These are phyloP conservation scores for Arrhopalites spinosus DNA, from an alignment of 2,888 invertebrate genomes.

Conservation along the genomic window DNA sequence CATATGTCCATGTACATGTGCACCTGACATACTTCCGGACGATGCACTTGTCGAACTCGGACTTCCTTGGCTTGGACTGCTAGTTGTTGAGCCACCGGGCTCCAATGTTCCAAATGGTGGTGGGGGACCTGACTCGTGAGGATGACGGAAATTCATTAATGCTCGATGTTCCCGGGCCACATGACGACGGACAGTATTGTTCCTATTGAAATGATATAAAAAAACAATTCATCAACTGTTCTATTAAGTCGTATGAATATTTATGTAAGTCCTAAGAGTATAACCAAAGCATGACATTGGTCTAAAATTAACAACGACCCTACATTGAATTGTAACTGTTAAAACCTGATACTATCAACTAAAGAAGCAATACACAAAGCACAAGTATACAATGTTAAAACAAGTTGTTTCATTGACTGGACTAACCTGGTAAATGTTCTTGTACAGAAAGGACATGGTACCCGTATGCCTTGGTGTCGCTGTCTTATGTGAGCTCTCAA, in stretches of 20 bases:
- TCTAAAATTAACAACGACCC: no score
- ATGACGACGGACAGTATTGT: constrained; percentile 88
- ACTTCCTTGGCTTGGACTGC: constrained; percentile 56
- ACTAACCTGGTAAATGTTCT: constrained; percentile 78
- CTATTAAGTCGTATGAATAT: no score
- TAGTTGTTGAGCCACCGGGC: constrained; percentile 51
- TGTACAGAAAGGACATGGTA: constrained; percentile 87
- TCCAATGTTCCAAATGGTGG: constrained; percentile 53
- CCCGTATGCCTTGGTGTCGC: constrained; percentile 88
- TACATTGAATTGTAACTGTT: no score
- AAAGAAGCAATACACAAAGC: no score
- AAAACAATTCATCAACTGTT: no score
- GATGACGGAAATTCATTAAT: constrained; percentile 50
- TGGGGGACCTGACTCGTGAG: constrained; percentile 48
- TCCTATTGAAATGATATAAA: constrained; percentile 59
- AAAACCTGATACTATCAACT: no score
- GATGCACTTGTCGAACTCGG: constrained; percentile 52
- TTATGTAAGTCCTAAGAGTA: no score
- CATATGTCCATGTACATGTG: constrained; percentile 42
- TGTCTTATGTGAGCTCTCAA: constrained; percentile 88
- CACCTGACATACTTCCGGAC: constrained; percentile 42
- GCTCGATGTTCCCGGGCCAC: constrained; percentile 77
- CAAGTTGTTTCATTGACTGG: no score
- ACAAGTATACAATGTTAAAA: no score
- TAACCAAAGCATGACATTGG: no score